Conservation (phyloP, 2,888 invertebrate species). For the Acanthacorydalis orientalis region DNA sequence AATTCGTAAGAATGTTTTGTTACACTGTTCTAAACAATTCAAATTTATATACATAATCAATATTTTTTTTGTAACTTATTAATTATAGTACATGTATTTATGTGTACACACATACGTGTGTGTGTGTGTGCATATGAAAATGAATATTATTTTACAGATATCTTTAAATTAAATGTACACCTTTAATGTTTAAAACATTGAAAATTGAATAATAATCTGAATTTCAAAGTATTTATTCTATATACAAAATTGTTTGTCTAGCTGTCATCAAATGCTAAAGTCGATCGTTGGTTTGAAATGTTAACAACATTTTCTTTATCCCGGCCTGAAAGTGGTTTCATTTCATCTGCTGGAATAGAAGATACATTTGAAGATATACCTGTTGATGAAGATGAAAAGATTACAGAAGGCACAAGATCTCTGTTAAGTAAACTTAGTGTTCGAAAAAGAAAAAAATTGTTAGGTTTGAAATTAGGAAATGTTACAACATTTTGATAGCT, state of each 20-base stretch:
- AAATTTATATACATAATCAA: no score
- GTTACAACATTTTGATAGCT: slow-evolving; percentile 46
- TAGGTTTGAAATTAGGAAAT: slow-evolving; percentile 51
- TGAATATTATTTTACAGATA: no score
- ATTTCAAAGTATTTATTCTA: no score
- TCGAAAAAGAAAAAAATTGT: slow-evolving; percentile 49
- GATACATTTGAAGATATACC: slow-evolving; percentile 18
- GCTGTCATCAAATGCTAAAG: slow-evolving; percentile 62
- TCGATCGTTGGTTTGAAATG: slow-evolving; percentile 67
- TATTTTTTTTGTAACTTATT: no score
- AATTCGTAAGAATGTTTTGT: no score
- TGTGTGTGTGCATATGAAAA: no score
- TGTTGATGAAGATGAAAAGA: slow-evolving; percentile 34
- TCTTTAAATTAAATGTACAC: no score
- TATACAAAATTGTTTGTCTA: slow-evolving; percentile 19
- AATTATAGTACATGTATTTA: no score
- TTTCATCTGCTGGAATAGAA: slow-evolving; percentile 33
- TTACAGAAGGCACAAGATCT: slow-evolving; percentile 47
- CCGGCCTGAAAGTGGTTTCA: slow-evolving; percentile 61
- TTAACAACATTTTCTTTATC: slow-evolving; percentile 46
- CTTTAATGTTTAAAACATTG: no score
- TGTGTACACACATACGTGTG: no score
- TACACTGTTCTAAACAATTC: no score
- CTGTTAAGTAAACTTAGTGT: slow-evolving; percentile 51
- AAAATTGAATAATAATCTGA: no score